Conservation (phyloP, 2,113 vertebrate species). For the Papio anubis region DNA sequence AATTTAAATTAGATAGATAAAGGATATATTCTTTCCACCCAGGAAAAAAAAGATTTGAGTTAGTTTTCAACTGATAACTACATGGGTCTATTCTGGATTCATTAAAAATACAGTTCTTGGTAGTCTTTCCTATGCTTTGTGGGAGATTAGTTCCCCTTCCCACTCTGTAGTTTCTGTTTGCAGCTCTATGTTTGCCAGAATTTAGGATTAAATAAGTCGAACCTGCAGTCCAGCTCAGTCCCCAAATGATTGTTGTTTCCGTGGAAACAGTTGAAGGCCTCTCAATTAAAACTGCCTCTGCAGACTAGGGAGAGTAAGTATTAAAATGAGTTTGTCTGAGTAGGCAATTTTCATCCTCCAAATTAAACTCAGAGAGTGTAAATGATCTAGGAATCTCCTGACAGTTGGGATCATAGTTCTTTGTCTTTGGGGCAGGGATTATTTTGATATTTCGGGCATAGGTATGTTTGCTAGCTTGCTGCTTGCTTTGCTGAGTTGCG, state of each 20-base stretch:
- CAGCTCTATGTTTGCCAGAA: background rate
- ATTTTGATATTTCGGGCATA: background rate
- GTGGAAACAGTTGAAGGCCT: constrained; percentile 57
- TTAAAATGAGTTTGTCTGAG: constrained; percentile 55
- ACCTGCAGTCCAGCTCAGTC: background rate
- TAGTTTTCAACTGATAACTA: constrained; percentile 2
- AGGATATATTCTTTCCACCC: background rate
- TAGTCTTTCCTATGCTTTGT: background rate
- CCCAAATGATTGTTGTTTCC: constrained; percentile 46
- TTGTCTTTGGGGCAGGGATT: background rate
- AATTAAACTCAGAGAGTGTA: background rate
- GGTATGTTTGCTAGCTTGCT: background rate
- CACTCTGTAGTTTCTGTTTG: background rate
- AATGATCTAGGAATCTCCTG: background rate
- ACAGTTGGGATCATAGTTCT: background rate
- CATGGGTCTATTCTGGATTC: background rate
- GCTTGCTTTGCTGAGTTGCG: background rate
- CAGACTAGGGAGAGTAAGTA: constrained; percentile 37
- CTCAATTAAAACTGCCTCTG: constrained; percentile 65
- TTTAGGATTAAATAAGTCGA: constrained; percentile 53
- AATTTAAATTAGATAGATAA: background rate
- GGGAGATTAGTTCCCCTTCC: background rate
- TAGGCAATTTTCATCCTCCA: constrained; percentile 8
- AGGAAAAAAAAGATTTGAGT: background rate
- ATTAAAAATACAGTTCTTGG: constrained; percentile 14